A percentile compares a stretch with the other conserved stretches of the same genome.
Conservation (phyloP, 1,140 invertebrate species). For the Oryzaephilus surinamensis region DNA sequence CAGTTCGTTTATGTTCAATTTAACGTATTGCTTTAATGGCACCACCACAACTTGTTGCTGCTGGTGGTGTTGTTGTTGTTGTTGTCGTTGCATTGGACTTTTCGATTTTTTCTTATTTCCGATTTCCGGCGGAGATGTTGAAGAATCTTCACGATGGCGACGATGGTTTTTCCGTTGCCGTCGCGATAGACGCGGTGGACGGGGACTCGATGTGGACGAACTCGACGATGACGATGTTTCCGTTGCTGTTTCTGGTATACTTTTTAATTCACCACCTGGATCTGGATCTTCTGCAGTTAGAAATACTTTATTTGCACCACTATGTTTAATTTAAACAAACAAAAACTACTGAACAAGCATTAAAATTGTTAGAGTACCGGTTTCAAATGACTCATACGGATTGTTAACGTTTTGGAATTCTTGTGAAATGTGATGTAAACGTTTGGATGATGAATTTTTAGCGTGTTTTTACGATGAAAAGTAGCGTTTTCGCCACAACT, state of each 20-base stretch:
- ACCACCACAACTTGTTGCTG: conserved; percentile 4
- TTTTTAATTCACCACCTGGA: conserved; percentile 29
- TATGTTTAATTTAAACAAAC: too few species aligned
- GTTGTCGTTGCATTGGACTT: background rate
- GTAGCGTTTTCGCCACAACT: too few species aligned
- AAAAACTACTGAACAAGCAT: too few species aligned
- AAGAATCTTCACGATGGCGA: conserved; percentile 28
- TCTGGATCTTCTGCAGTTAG: conserved; percentile 36
- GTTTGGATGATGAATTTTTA: too few species aligned
- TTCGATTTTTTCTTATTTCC: conserved; percentile 1
- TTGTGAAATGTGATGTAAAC: too few species aligned
- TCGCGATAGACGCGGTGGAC: conserved; percentile 17
- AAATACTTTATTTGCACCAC: too few species aligned
- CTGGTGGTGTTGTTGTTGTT: conserved; percentile 8
- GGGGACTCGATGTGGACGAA: conserved; percentile 16
- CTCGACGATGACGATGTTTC: conserved; percentile 33
- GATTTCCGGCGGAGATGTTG: conserved; percentile 22
- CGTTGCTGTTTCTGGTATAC: conserved; percentile 24
- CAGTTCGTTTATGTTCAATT: background rate
- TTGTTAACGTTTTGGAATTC: too few species aligned
- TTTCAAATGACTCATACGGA: too few species aligned
- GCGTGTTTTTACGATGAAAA: too few species aligned
- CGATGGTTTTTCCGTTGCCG: conserved; percentile 26
- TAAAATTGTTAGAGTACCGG: too few species aligned
- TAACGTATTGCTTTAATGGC: conserved; percentile 4